Conservation (phyloP, 2,888 invertebrate genomes). For the Allolobophora icterica region DNA sequence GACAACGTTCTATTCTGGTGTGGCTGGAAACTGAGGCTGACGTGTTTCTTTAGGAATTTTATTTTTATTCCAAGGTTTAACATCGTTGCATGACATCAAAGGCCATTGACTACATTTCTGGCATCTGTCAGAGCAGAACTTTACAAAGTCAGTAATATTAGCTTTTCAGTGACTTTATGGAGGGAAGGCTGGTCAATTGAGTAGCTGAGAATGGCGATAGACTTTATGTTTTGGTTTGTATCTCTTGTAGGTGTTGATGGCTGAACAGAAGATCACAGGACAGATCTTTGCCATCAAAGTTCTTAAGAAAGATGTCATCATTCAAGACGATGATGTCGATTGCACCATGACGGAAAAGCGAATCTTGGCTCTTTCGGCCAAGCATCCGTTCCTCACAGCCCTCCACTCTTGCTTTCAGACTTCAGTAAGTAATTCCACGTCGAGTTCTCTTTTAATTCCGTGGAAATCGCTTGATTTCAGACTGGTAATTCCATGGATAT, state of each 20-base stretch:
- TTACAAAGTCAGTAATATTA: no score
- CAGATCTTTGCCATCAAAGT: constrained; percentile 79
- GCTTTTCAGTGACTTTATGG: no score
- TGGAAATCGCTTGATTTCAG: neutral
- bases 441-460: no score
- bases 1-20: no score
- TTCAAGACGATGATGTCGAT: constrained; percentile 98
- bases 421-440: constrained; percentile 67
- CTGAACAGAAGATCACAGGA: constrained; percentile 89
- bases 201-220: neutral
- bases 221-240: neutral
- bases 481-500: neutral
- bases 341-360: constrained; percentile 98
- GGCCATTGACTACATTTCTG: no score
- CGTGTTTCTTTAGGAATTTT: no score
- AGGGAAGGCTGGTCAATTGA: neutral
- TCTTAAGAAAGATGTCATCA: constrained; percentile 94
- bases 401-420: constrained; percentile 97
- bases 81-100: no score
- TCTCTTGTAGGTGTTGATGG: constrained; percentile 80
- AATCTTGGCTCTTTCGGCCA: constrained; percentile 93
- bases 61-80: no score
- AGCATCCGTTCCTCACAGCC: constrained; percentile 96
- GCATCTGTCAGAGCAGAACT: no score
- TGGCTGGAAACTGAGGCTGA: no score